These are phyloP conservation scores for Leucania comma DNA, from an alignment of 2,888 invertebrate genomes.

Conservation along the genomic window DNA sequence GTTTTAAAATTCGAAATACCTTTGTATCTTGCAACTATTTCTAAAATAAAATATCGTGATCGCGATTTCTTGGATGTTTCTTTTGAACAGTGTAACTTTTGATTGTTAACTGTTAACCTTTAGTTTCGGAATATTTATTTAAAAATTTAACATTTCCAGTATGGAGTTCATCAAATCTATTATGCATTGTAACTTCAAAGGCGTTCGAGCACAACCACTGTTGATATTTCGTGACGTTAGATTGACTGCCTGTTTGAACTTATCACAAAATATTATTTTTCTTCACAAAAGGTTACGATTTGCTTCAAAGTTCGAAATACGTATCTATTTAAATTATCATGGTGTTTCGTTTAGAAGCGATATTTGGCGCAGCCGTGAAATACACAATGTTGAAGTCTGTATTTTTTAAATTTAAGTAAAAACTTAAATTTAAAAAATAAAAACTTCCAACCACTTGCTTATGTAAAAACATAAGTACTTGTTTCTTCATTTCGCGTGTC, in stretches of 20 bases:
- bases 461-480: too few species aligned
- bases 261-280: conserved; percentile 11
- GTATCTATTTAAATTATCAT: too few species aligned
- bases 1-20: not conserved
- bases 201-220: not conserved
- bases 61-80: not conserved
- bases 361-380: too few species aligned
- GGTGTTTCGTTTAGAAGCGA: too few species aligned
- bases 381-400: too few species aligned
- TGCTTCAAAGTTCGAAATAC: not conserved
- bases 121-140: not conserved
- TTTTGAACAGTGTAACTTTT: not conserved
- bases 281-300: conserved; percentile 2
- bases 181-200: conserved; percentile 5
- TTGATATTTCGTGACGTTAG: conserved; percentile 6
- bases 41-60: not conserved
- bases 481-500: too few species aligned
- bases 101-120: not conserved
- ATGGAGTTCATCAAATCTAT: not conserved
- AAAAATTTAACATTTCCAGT: not conserved
- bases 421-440: too few species aligned
- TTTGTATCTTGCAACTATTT: not conserved
- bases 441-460: too few species aligned
- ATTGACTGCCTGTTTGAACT: conserved; percentile 27
- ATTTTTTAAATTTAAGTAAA: too few species aligned